Conservation (phyloP, 2,797 vertebrate genomes). For the Sebastes cheni region DNA sequence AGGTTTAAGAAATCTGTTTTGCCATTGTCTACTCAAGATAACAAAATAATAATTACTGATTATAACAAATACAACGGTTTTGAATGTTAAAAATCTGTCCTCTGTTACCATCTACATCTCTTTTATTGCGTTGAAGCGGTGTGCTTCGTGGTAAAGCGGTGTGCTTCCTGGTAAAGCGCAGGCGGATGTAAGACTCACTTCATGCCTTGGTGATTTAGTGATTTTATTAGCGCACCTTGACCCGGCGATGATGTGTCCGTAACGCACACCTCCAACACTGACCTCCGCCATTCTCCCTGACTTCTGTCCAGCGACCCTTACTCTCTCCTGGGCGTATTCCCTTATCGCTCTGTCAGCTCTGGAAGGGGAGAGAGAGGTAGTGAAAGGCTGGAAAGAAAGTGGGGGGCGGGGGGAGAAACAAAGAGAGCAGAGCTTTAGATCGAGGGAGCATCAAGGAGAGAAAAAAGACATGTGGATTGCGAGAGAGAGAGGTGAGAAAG, state of each 20-base stretch:
- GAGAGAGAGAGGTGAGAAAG: background rate
- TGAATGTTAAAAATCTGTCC: background rate
- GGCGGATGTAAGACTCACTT: conserved; percentile 2
- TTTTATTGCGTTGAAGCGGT: background rate
- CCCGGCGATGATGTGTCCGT: conserved; percentile 5
- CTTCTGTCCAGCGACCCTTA: conserved; percentile 39
- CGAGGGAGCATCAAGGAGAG: conserved; percentile 13
- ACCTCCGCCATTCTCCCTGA: conserved; percentile 2
- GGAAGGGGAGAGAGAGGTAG: background rate
- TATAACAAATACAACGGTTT: background rate
- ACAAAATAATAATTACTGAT: background rate
- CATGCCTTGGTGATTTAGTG: conserved; percentile 14
- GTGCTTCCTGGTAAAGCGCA: background rate
- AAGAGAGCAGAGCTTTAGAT: background rate
- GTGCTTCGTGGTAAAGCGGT: no score
- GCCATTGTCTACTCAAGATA: background rate
- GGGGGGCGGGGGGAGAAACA: background rate
- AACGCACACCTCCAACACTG: background rate
- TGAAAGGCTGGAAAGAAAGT: background rate
- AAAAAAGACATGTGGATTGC: background rate
- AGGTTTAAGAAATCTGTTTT: background rate
- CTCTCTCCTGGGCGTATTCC: conserved; percentile 16
- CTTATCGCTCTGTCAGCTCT: conserved; percentile 38
- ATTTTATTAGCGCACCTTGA: conserved; percentile 25
- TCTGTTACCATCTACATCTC: background rate